Percentiles rank a stretch among this genome's conserved stretches.
phyloP scores from a whole-genome alignment of 1,140 invertebrate genomes.

The Colletes gigas region DNA sequence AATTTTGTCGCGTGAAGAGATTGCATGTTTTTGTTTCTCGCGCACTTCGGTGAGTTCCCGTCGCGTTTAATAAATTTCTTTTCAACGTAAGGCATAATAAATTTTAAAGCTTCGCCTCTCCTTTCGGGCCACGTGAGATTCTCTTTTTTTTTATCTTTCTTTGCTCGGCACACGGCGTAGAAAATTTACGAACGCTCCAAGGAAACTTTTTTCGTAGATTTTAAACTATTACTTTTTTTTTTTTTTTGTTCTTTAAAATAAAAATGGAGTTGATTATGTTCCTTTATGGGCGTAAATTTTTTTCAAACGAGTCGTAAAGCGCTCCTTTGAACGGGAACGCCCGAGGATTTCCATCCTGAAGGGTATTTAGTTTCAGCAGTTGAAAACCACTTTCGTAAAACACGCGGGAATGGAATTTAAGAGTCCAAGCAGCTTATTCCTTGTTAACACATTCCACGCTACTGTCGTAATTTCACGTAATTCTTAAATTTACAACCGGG shows the following conservation, averaged over 20 bases:
- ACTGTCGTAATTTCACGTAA: too few relatives aligned
- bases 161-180: not conserved
- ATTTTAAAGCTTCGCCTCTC: not conserved
- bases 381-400: not conserved
- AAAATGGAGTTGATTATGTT: not conserved
- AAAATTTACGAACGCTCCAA: not conserved
- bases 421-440: not conserved
- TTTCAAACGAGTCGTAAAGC: not conserved
- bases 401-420: not conserved
- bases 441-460: not conserved
- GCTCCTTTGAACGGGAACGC: not conserved
- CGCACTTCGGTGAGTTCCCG: not conserved
- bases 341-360: not conserved
- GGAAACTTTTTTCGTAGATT: not conserved
- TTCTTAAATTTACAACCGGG: too few relatives aligned
- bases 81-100: not conserved
- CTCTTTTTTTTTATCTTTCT: not conserved
- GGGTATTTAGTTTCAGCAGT: not conserved
- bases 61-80: conserved; percentile 7
- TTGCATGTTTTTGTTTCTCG: conserved; percentile 20
- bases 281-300: not conserved
- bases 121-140: not conserved
- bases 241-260: too few relatives aligned
- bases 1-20: conserved; percentile 31
- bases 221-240: not conserved